phyloP scores from a whole-genome alignment of 1,140 invertebrate genomes.

The Drosophila tropicalis region DNA sequence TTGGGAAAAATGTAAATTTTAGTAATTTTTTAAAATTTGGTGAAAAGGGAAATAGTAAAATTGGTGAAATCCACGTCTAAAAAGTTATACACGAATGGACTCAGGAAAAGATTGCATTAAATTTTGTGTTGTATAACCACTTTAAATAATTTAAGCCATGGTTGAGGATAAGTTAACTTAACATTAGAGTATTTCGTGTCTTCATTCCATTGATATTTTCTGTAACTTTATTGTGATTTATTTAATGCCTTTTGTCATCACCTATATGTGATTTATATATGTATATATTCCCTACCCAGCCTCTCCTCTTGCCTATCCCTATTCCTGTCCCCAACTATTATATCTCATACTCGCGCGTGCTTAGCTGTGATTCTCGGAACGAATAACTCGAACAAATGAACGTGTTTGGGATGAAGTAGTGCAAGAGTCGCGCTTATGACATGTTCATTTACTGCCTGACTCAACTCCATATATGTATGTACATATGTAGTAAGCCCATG shows the following conservation, averaged over 20 bases:
- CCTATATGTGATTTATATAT: slow-evolving; percentile 49
- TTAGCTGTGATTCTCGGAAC: slow-evolving; percentile 70
- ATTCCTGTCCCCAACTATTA: neutral
- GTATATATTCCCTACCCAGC: slow-evolving; percentile 43
- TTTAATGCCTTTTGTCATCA: slow-evolving; percentile 36
- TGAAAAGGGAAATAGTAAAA: too few relatives aligned
- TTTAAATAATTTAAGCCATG: too few relatives aligned
- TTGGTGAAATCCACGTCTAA: too few relatives aligned
- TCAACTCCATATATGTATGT: slow-evolving; percentile 67
- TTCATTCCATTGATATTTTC: slow-evolving; percentile 15
- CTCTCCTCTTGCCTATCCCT: neutral
- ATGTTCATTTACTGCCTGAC: slow-evolving; percentile 55
- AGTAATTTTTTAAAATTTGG: too few relatives aligned
- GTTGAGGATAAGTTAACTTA: too few relatives aligned
- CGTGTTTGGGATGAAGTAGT: slow-evolving; percentile 55
- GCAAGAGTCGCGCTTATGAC: slow-evolving; percentile 64
- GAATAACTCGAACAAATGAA: slow-evolving; percentile 65
- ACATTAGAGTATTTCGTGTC: too few relatives aligned
- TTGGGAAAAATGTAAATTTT: neutral
- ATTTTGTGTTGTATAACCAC: too few relatives aligned
- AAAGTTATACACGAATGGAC: too few relatives aligned
- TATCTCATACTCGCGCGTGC: slow-evolving; percentile 59
- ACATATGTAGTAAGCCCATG: slow-evolving; percentile 13
- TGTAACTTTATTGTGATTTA: slow-evolving; percentile 71
- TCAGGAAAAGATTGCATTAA: too few relatives aligned